Conservation (phyloP, 2,113 vertebrate species). For the Athene cunicularia region DNA sequence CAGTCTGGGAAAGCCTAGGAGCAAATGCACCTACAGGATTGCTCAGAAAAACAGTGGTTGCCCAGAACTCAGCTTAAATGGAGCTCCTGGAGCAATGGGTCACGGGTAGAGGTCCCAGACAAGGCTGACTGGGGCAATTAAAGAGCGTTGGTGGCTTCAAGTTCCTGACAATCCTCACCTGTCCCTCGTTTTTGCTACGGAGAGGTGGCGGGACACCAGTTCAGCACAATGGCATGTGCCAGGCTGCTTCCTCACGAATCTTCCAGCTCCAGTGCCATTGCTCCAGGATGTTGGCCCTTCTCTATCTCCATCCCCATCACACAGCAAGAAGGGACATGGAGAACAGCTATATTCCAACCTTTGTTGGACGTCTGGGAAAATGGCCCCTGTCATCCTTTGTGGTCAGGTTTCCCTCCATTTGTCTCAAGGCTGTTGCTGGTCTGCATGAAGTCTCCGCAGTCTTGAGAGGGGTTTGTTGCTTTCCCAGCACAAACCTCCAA, state of each 20-base stretch:
- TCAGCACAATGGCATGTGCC: accelerated
- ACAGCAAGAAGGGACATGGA: accelerated
- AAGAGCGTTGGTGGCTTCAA: neutral
- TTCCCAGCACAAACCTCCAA: neutral
- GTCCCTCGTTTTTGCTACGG: neutral
- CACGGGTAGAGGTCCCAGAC: neutral
- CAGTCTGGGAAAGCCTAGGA: neutral
- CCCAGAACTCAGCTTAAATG: neutral
- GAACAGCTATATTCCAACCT: neutral
- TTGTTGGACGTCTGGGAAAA: neutral
- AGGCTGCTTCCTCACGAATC: neutral
- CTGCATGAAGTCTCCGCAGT: accelerated
- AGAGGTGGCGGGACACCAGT: neutral
- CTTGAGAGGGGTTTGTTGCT: neutral
- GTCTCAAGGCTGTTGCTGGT: neutral
- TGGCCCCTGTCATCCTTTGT: neutral
- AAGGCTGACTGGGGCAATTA: neutral
- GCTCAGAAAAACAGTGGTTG: neutral
- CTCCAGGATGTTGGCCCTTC: neutral
- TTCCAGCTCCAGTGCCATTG: accelerated
- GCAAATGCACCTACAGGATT: neutral
- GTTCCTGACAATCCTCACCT: neutral
- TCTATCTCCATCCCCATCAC: neutral
- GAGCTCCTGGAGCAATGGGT: neutral
- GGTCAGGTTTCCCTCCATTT: neutral